Evolutionary conservation across 2,113 vertebrate species (phyloP).

Genomic region (Thymallus thymallus): DNA sequence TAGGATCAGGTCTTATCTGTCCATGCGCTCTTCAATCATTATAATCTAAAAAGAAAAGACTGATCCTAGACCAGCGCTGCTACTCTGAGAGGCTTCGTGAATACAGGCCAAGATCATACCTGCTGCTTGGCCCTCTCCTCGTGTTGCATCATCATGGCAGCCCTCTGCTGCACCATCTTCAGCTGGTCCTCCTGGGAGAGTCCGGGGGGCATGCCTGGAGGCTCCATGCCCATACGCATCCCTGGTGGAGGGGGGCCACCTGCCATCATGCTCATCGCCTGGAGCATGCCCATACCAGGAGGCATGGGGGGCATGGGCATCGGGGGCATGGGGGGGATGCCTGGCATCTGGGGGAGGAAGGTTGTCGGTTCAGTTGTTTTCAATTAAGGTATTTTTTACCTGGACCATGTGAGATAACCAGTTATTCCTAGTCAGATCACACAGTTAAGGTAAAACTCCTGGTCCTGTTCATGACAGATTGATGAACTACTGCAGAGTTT

Average conservation of each 20-base stretch:
- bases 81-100: too few species aligned
- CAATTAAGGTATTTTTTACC: too few species aligned
- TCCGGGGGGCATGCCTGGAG: slow-evolving; percentile 71
- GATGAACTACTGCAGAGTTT: too few species aligned
- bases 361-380: too few species aligned
- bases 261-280: slow-evolving; percentile 80
- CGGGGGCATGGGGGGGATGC: slow-evolving; percentile 70
- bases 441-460: too few species aligned
- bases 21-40: too few species aligned
- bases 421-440: too few species aligned
- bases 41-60: too few species aligned
- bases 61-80: too few species aligned
- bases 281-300: slow-evolving; percentile 82
- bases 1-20: too few species aligned
- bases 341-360: slow-evolving; percentile 42
- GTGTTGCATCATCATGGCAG: slow-evolving; percentile 82
- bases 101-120: not conserved
- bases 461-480: too few species aligned
- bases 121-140: slow-evolving; percentile 77
- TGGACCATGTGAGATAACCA: too few species aligned
- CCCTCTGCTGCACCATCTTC: slow-evolving; percentile 83
- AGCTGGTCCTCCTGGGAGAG: slow-evolving; percentile 80
- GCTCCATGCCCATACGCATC: slow-evolving; percentile 76
- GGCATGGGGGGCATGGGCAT: slow-evolving; percentile 81
- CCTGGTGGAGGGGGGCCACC: slow-evolving; percentile 76